Percentiles rank a stretch among this genome's conserved stretches.
phyloP scores from a whole-genome alignment of 1,140 invertebrate genomes.

The Cydia fagiglandana region DNA sequence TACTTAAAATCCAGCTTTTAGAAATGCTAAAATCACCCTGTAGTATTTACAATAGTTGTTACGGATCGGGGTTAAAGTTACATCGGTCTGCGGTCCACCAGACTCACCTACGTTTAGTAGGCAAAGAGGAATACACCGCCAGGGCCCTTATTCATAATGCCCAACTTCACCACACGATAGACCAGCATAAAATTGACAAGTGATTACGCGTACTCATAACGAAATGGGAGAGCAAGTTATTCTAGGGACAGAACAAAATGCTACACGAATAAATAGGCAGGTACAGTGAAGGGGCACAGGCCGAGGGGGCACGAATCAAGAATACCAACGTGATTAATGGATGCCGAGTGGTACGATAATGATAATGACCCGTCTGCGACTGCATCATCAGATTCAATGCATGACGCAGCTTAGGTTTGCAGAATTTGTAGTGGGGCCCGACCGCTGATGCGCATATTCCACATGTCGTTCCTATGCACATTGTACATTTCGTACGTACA shows the following conservation, averaged over 20 bases:
- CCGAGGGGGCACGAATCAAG: slow-evolving; percentile 50
- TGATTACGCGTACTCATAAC: not conserved
- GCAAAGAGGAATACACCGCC: not conserved
- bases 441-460: not conserved
- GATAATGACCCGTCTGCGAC: slow-evolving; percentile 61
- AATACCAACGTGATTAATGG: slow-evolving; percentile 76
- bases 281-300: not conserved
- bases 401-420: slow-evolving; percentile 15
- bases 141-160: not conserved
- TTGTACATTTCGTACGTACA: no score
- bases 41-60: no score
- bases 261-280: not conserved
- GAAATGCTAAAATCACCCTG: no score
- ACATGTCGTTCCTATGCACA: not conserved
- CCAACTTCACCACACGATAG: not conserved
- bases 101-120: not conserved
- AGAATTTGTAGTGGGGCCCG: not conserved
- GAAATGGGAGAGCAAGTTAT: not conserved
- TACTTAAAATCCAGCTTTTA: no score
- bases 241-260: not conserved
- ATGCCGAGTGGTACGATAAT: slow-evolving; percentile 65
- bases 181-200: not conserved
- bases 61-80: slow-evolving; percentile 36
- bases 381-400: slow-evolving; percentile 36
- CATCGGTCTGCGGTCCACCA: not conserved